Percentiles rank a stretch among this genome's conserved stretches.
phyloP scores from a whole-genome alignment of 1,140 invertebrate genomes.

The Drosophila pachea region DNA sequence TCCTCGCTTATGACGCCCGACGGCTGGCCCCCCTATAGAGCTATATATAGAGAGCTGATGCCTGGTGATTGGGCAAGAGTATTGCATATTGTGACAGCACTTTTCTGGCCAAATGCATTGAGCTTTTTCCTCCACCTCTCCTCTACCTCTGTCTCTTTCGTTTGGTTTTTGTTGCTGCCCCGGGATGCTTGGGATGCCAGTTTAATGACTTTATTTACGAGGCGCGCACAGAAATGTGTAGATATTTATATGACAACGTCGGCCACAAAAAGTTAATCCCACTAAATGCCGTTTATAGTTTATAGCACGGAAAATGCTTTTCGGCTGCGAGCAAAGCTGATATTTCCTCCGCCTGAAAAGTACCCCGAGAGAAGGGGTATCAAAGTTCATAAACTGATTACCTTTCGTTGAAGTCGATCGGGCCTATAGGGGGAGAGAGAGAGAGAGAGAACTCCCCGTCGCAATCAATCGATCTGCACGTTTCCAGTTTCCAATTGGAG shows the following conservation, averaged over 20 bases:
- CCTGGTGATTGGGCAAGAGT: conserved; percentile 24
- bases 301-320: conserved; percentile 55
- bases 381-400: conserved; percentile 8
- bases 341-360: conserved; percentile 4
- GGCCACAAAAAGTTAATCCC: conserved; percentile 76
- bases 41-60: conserved; percentile 36
- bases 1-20: conserved; percentile 42
- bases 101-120: conserved; percentile 25
- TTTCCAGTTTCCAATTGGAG: not conserved
- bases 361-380: conserved; percentile 12
- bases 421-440: too few species aligned
- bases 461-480: too few species aligned
- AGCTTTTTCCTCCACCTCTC: conserved; percentile 11
- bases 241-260: conserved; percentile 57
- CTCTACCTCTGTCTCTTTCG: conserved; percentile 9
- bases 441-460: too few species aligned
- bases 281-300: conserved; percentile 75
- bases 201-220: conserved; percentile 75
- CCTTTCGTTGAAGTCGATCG: too few species aligned
- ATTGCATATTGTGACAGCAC: conserved; percentile 14
- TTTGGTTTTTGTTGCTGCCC: conserved; percentile 41
- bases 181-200: conserved; percentile 56
- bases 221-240: conserved; percentile 54
- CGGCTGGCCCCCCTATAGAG: not conserved
- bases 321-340: conserved; percentile 19